A percentile compares a stretch with the other conserved stretches of the same genome.
Evolutionary conservation across 2,113 vertebrate genomes (phyloP).

Genomic region (Ptychochromis oligacanthus): DNA sequence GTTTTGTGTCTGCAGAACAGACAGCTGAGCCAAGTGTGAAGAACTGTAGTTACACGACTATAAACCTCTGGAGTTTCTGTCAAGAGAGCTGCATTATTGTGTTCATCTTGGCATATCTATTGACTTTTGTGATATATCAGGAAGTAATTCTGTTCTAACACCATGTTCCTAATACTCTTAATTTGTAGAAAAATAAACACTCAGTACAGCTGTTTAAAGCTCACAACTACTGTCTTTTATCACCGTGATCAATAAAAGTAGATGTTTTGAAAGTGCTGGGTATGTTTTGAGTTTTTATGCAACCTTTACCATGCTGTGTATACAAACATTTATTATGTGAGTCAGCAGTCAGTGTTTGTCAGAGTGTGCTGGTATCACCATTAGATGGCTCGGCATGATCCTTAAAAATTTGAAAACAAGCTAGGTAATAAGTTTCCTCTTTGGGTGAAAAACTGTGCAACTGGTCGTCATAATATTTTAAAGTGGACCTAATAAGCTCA

Average conservation of each 20-base stretch:
- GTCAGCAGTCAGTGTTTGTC: not conserved
- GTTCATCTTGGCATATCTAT: constrained; percentile 46
- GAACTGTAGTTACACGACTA: constrained; percentile 9
- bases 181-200: constrained; percentile 51
- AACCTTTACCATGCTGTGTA: not conserved
- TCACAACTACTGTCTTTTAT: constrained; percentile 74
- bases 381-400: too few relatives aligned
- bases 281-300: constrained; percentile 43
- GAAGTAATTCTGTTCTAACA: constrained; percentile 52
- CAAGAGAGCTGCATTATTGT: constrained; percentile 29
- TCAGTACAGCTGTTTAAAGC: constrained; percentile 42
- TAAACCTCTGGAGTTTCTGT: constrained; percentile 27
- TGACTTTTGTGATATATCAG: constrained; percentile 57
- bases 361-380: not conserved
- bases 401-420: too few relatives aligned
- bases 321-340: not conserved
- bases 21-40: constrained; percentile 12
- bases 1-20: too few relatives aligned
- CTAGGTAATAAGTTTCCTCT: too few relatives aligned
- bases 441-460: too few relatives aligned
- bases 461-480: too few relatives aligned
- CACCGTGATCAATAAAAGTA: constrained; percentile 80
- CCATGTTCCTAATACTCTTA: constrained; percentile 39
- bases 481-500: too few relatives aligned
- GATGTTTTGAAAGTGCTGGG: constrained; percentile 76